Percentiles rank a stretch among this genome's conserved stretches.
Evolutionary conservation across 1,140 invertebrate species (phyloP).

Genomic region (Megathymus violae): DNA sequence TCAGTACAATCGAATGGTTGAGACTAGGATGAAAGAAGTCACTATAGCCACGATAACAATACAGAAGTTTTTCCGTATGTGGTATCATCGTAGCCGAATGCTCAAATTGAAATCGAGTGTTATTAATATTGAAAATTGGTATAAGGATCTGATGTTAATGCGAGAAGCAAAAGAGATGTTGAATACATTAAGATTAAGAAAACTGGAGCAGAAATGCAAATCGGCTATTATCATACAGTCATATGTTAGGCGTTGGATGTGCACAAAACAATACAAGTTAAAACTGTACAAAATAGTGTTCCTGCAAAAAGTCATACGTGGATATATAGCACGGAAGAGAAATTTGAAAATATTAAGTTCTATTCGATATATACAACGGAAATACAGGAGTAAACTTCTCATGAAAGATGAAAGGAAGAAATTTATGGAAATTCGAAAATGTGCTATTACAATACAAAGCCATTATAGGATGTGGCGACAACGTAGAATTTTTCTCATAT

Average conservation of each 20-base stretch:
- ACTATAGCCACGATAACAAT: conserved; percentile 78
- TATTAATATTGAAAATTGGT: conserved; percentile 73
- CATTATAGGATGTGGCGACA: conserved; percentile 72
- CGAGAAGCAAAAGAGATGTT: conserved; percentile 57
- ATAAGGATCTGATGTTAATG: conserved; percentile 63
- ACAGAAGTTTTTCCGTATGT: conserved; percentile 84
- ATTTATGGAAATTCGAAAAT: conserved; percentile 52
- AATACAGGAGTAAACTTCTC: conserved; percentile 72
- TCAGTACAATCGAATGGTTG: conserved; percentile 80
- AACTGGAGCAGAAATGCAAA: conserved; percentile 44
- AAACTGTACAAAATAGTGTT: conserved; percentile 52
- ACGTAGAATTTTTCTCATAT: conserved; percentile 43
- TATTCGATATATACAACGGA: conserved; percentile 71
- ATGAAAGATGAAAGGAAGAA: conserved; percentile 61
- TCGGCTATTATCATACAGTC: conserved; percentile 70
- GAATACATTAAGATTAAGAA: conserved; percentile 43
- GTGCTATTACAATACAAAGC: conserved; percentile 71
- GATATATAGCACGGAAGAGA: conserved; percentile 52
- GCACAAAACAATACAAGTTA: conserved; percentile 58
- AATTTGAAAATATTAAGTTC: conserved; percentile 61
- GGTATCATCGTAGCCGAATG: conserved; percentile 73
- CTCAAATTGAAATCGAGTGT: conserved; percentile 56
- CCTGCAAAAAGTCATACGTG: conserved; percentile 57
- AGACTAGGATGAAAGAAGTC: conserved; percentile 63
- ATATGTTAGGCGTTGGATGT: conserved; percentile 72